These are phyloP conservation scores for Gobio gobio DNA, from an alignment of 2,113 vertebrate genomes.

Conservation along the genomic window DNA sequence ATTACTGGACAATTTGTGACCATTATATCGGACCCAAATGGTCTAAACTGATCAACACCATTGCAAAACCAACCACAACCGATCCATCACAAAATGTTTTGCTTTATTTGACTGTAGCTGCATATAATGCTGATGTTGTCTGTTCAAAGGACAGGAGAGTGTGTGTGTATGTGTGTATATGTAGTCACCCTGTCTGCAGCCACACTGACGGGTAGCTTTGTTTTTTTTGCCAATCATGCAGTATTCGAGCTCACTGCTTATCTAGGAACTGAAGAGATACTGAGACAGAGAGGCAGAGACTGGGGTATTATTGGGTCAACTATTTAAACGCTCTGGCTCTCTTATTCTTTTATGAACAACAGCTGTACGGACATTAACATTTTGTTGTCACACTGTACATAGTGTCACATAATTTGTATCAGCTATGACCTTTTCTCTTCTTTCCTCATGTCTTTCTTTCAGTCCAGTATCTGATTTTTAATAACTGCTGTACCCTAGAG, in stretches of 20 bases:
- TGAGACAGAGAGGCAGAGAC: conserved; percentile 26
- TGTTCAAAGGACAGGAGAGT: neutral
- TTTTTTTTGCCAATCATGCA: conserved; percentile 30
- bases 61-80: neutral
- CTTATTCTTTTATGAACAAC: neutral
- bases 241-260: conserved; percentile 36
- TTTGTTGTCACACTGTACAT: neutral
- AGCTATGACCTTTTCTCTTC: conserved; percentile 3
- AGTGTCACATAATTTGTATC: neutral
- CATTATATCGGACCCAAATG: neutral
- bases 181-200: conserved; percentile 32
- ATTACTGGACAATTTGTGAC: neutral
- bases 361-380: conserved; percentile 2
- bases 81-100: neutral
- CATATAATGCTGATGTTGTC: neutral
- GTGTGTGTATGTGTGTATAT: neutral
- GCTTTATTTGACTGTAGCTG: neutral
- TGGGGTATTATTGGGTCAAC: conserved; percentile 8
- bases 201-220: conserved; percentile 13
- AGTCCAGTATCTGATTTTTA: conserved; percentile 12
- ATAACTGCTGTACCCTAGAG: conserved; percentile 22
- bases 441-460: neutral
- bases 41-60: neutral
- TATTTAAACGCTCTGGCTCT: neutral
- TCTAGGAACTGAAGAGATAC: conserved; percentile 18